Base-by-base conservation (phyloP, 2,888 invertebrate species). In the Maniola hyperantus region DNA sequence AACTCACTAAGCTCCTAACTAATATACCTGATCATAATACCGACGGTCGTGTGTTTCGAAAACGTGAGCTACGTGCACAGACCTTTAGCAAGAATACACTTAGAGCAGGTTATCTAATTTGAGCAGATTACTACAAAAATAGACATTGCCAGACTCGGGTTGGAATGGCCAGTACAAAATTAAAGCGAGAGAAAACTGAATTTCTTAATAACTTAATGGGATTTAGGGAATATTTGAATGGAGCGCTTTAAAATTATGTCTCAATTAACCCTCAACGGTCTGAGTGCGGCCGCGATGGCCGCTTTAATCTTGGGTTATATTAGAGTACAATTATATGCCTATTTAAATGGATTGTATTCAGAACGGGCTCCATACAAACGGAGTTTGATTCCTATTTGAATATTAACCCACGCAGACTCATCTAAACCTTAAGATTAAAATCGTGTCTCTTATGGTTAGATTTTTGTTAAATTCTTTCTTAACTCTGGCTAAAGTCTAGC, bases 261-360 rank as follows among this genome's bases (percentile, higher is more conserved):
- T 62, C 39, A 34, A 87, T 83, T 83, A 87, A 83, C 34, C 11
- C 15, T 59, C 36, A 34, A 65, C 15, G 44, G 7, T 42, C 33
- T 18, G 11, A 83, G 80, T 81, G 50, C 39, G 20, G 50, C 36
- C 39, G 36, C 50, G 8, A 61, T 51, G 50, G 20, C 36, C 13
- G 39, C 1, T 51, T 51, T 39, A 61, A 61, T 50, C 33, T 51
- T 46, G 18, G 11, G 11, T 60, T 48, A 60, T 48, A 46, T 59
- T 46, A 46, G 7, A 44, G 20, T 39, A 55, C 8, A 11, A 11
- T 54, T 36, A 51, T 13, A 33, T 26, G 13, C 26, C 6, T 33
- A 87, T 89, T 89, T 85, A 89, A 81, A 77, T 79, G 80, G 84
- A 83, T 87, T 87, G 86, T 88, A 87, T 36, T 36, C 6, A 5